These are phyloP conservation scores for Drosophila tanythrix DNA, from an alignment of 2,888 invertebrate species.

Conservation along the genomic window DNA sequence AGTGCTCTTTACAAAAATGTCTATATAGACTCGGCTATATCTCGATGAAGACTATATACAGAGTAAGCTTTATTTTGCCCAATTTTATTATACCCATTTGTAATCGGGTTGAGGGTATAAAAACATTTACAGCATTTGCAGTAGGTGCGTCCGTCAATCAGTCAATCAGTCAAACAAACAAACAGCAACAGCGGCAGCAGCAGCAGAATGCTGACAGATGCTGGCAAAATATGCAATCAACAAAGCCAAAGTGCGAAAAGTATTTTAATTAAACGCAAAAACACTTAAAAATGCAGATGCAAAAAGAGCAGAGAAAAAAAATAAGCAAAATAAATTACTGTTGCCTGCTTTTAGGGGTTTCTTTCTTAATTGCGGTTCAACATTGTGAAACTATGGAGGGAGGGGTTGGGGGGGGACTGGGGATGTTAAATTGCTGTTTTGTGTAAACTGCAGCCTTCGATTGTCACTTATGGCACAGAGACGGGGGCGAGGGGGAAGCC, in stretches of 20 bases:
- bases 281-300: constrained; percentile 43
- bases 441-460: constrained; percentile 54
- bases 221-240: constrained; percentile 49
- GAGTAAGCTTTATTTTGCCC: background rate
- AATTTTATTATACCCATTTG: background rate
- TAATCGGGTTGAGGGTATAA: background rate
- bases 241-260: constrained; percentile 59
- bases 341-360: constrained; percentile 39
- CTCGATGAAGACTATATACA: background rate
- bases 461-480: constrained; percentile 67
- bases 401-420: background rate
- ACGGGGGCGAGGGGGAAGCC: background rate
- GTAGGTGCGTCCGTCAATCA: constrained; percentile 29
- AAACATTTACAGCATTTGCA: constrained; percentile 26
- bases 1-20: accelerated
- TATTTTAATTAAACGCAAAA: constrained; percentile 78
- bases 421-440: constrained; percentile 26
- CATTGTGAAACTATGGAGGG: background rate
- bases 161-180: constrained; percentile 44
- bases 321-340: constrained; percentile 21
- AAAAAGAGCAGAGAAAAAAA: background rate
- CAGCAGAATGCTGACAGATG: constrained; percentile 6
- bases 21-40: background rate
- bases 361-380: constrained; percentile 45
- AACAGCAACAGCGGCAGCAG: constrained; percentile 6